These are phyloP conservation scores for Drosophila nigritarsus DNA, from an alignment of 2,888 invertebrate species.

Conservation along the genomic window DNA sequence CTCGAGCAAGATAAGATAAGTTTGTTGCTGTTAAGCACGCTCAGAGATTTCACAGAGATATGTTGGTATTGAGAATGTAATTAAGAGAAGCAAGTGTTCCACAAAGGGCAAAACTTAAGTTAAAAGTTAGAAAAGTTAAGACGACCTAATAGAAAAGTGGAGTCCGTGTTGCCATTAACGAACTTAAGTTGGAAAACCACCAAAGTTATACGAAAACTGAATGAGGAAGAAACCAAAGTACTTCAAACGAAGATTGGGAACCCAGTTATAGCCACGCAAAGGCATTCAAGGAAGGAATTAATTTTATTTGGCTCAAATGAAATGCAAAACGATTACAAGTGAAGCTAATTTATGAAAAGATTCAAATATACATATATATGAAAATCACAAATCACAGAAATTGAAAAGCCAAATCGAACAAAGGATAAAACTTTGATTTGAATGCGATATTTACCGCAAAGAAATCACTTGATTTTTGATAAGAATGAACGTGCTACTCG, in stretches of 20 bases:
- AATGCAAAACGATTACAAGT: conserved; percentile 1
- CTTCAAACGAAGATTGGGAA: not conserved
- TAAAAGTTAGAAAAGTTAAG: not conserved
- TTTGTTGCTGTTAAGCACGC: not conserved
- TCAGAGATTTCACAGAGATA: not conserved
- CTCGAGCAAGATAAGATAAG: not conserved
- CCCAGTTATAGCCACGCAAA: not conserved
- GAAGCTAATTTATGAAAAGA: not conserved
- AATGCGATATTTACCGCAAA: conserved; percentile 1
- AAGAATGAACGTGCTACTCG: not conserved
- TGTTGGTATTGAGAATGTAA: not conserved
- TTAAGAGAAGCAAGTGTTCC: not conserved
- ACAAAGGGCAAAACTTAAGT: not conserved
- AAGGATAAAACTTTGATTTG: not conserved
- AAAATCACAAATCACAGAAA: not conserved
- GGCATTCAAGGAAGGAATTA: not conserved
- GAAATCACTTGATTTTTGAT: conserved; percentile 13
- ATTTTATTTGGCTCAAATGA: not conserved
- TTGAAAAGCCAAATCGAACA: not conserved
- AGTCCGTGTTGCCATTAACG: not conserved
- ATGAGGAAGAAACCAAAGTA: not conserved
- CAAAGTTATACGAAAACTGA: not conserved
- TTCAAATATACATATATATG: not conserved
- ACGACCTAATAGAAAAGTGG: not conserved
- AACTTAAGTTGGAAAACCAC: not conserved